Conservation (phyloP, 2,113 vertebrate genomes). For the Ochotona princeps region DNA sequence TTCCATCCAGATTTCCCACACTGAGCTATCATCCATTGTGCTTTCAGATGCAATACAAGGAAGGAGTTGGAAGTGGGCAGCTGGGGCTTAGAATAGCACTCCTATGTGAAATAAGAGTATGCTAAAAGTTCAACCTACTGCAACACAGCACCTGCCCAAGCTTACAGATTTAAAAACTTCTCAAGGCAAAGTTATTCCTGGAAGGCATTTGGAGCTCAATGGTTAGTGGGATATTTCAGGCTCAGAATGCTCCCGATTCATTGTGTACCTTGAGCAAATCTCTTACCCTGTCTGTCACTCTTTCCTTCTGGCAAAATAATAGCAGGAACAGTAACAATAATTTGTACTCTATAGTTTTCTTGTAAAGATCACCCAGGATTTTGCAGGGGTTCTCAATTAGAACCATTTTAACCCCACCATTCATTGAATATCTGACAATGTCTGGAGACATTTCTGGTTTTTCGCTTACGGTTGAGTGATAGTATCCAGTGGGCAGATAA, state of each 20-base stretch:
- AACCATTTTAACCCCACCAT: fast-evolving
- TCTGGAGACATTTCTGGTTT: neutral
- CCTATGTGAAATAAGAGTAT: no score
- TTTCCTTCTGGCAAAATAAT: neutral
- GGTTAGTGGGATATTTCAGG: neutral
- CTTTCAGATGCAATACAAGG: no score
- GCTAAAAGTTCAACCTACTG: no score
- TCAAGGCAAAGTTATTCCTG: neutral
- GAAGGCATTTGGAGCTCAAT: neutral
- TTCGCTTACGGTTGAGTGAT: neutral
- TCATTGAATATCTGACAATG: neutral
- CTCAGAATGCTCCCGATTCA: neutral
- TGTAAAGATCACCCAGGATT: neutral
- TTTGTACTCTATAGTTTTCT: neutral
- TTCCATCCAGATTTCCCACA: no score
- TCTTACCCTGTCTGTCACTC: neutral
- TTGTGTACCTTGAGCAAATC: neutral
- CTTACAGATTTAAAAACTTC: neutral
- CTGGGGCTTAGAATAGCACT: no score
- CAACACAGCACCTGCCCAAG: no score
- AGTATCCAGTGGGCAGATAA: neutral
- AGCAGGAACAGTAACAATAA: neutral
- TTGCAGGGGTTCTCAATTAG: neutral
- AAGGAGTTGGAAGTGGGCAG: no score
- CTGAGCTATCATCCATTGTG: no score